Evolutionary conservation across 1,140 invertebrate genomes (phyloP), one percentile per base, ranked within the genome.

Genomic region (Monochamus saltuarius): DNA sequence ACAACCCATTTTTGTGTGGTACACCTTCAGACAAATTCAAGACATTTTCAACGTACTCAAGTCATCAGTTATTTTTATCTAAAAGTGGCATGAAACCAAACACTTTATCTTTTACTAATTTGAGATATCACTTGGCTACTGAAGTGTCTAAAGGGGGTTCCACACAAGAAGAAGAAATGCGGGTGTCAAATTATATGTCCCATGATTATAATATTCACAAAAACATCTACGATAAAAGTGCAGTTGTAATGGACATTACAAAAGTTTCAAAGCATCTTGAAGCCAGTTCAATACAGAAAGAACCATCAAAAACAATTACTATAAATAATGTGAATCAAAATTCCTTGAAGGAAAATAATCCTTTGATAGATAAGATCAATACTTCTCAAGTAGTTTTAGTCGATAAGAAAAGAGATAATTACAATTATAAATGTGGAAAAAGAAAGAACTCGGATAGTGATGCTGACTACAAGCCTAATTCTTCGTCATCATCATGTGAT

Each of bases 101-200:
- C 17, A 29, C 22, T 3, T 22, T 46, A 46, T 19, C 45, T 19
- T 17, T 46, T 14, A 46, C 45, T 46, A 46, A 46, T 46, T 10
- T 46, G 17, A 16, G 13, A 19, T 19, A 46, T 19, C 45, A 46
- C 17, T 46, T 46, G 10, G 45, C 45, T 19, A 46, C 45, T 19
- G 13, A 46, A 46, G 45, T 46, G 14, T 16, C 45, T 46, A 46
- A 46, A 17, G 45, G 22, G 7, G 45, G 17, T 46, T 19, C 45
- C 22, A 19, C 45, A 19, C 45, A 46, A 19, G 45, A 46, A 46
- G 45, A 46, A 46, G 17, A 46, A 22, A 11, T 46, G 22, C 17
- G 45, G 22, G 22, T 46, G 17, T 46, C 45, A 7, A 46, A 46
- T 46, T 46, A 46, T 46, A 46, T 46, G 45, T 46, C 45, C 11